Conservation (phyloP, 2,888 invertebrate genomes). For the Junonia oenone region DNA sequence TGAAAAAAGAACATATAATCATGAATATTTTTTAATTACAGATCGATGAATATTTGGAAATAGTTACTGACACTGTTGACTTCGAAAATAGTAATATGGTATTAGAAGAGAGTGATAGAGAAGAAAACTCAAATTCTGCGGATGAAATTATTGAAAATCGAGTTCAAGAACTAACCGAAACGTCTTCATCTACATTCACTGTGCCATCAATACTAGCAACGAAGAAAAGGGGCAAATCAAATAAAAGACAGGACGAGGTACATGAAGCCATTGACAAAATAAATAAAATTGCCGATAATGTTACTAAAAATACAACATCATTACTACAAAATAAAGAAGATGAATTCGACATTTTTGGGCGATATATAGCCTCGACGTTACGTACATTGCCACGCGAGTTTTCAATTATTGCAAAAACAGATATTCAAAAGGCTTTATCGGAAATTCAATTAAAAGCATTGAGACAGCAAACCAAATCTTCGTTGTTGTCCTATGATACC, state of each 20-base stretch:
- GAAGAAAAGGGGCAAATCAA: not conserved
- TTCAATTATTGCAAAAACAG: not conserved
- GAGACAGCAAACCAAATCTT: constrained; percentile 6
- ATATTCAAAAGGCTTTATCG: constrained; percentile 2
- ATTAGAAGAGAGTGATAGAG: not conserved
- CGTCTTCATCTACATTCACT: constrained; percentile 1
- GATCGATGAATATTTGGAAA: not conserved
- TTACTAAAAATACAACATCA: constrained; percentile 4
- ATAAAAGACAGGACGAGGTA: not conserved
- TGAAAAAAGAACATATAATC: not conserved
- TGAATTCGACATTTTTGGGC: not conserved
- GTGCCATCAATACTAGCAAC: not conserved
- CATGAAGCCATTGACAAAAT: not conserved
- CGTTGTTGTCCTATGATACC: constrained; percentile 1
- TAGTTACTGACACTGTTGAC: not conserved
- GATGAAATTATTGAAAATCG: not conserved
- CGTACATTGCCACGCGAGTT: not conserved
- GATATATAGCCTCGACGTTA: not conserved
- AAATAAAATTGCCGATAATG: constrained; percentile 1
- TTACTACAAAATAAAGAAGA: constrained; percentile 5
- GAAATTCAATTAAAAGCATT: constrained; percentile 12
- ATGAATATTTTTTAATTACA: not conserved
- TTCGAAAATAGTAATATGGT: not conserved
- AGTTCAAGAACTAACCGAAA: constrained; percentile 3
- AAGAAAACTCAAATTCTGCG: not conserved